Evolutionary conservation across 1,140 invertebrate genomes (phyloP).

Genomic region (Charaxes varanes): DNA sequence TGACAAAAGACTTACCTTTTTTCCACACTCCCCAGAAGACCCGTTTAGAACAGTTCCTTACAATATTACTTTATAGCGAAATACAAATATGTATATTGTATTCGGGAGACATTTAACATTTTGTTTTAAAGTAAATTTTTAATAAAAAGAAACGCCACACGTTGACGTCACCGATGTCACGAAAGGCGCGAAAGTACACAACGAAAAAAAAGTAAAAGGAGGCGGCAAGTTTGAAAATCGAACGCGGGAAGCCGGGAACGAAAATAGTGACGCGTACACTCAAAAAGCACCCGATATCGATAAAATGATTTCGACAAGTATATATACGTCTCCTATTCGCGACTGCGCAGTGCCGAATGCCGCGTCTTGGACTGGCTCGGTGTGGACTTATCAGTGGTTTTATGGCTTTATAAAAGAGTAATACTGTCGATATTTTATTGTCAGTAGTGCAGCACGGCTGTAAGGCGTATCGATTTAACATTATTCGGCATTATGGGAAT

Average conservation of each 20-base stretch:
- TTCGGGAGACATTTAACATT: slow-evolving; percentile 30
- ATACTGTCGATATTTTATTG: slow-evolving; percentile 29
- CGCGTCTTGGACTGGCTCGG: slow-evolving; percentile 8
- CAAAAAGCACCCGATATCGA: slow-evolving; percentile 21
- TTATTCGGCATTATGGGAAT: slow-evolving; percentile 16
- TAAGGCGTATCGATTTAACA: slow-evolving; percentile 23
- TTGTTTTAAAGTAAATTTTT: slow-evolving; percentile 20
- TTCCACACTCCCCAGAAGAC: no score
- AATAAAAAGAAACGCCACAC: slow-evolving; percentile 14
- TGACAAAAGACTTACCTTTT: no score
- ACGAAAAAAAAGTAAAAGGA: slow-evolving; percentile 6
- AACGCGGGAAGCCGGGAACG: slow-evolving; percentile 9
- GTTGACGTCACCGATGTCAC: slow-evolving; percentile 20
- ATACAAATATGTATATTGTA: slow-evolving; percentile 32
- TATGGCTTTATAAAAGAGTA: slow-evolving; percentile 26
- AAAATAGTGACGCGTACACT: slow-evolving; percentile 29
- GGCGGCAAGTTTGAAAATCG: slow-evolving; percentile 18
- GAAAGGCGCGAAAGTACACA: slow-evolving; percentile 13
- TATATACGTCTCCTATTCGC: slow-evolving; percentile 28
- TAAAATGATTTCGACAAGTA: slow-evolving; percentile 13
- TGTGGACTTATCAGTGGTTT: slow-evolving; percentile 36
- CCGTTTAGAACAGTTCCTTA: no score
- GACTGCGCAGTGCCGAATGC: slow-evolving; percentile 33
- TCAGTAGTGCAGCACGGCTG: slow-evolving; percentile 24
- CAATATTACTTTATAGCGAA: slow-evolving; percentile 38